Conservation (phyloP, 2,888 invertebrate genomes). For the Tipula vernalis region DNA sequence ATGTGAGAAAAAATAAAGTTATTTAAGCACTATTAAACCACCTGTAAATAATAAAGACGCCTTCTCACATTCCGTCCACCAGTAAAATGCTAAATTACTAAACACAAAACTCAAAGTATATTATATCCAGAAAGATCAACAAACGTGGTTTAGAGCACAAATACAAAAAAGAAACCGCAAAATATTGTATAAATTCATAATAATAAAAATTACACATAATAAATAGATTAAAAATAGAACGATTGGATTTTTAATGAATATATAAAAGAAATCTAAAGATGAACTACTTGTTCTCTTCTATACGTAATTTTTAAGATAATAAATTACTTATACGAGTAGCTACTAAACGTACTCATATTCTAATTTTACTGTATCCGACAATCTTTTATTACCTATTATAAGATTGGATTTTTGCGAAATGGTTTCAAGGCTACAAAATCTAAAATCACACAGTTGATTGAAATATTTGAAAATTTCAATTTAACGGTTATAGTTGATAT, state of each 20-base stretch:
- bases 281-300: no score
- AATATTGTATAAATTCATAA: neutral
- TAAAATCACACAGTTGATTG: neutral
- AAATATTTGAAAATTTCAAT: neutral
- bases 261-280: no score
- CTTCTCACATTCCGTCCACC: no score
- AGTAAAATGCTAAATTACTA: no score
- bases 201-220: neutral
- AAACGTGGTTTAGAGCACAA: no score
- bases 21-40: no score
- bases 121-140: no score
- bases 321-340: neutral
- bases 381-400: neutral
- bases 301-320: neutral
- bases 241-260: neutral
- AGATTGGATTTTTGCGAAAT: neutral
- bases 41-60: no score
- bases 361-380: neutral
- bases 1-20: no score
- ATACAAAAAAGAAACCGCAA: neutral
- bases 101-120: no score
- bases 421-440: neutral
- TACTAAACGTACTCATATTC: neutral
- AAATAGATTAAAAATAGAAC: neutral
- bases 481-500: neutral